phyloP scores from a whole-genome alignment of 2,797 vertebrate species.

The Triplophysa yarkandensis region DNA sequence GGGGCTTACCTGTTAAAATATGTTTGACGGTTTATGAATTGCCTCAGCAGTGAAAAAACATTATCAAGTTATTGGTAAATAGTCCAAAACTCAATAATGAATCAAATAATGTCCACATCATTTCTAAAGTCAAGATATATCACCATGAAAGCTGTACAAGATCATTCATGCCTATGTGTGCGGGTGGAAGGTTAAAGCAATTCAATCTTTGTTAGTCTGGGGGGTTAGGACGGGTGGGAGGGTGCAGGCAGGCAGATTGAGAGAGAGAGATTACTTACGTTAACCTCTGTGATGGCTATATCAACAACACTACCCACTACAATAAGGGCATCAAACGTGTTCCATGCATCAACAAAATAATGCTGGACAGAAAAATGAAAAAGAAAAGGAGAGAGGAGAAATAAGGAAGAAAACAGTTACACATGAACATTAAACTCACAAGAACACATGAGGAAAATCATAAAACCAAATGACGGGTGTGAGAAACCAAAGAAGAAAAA shows the following conservation, averaged over 20 bases:
- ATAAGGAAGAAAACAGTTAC: slow-evolving; percentile 76
- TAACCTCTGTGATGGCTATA: slow-evolving; percentile 99
- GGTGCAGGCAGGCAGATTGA: slow-evolving; percentile 80
- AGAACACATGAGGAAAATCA: slow-evolving; percentile 71
- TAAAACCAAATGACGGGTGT: slow-evolving; percentile 62
- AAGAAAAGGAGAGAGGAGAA: slow-evolving; percentile 63
- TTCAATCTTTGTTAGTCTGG: slow-evolving; percentile 61
- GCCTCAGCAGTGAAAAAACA: slow-evolving; percentile 28
- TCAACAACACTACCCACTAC: slow-evolving; percentile 99
- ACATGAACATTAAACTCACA: slow-evolving; percentile 72
- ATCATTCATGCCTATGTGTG: slow-evolving; percentile 83
- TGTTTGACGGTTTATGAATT: slow-evolving; percentile 47
- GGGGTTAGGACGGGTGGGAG: slow-evolving; percentile 59
- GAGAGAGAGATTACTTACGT: slow-evolving; percentile 95
- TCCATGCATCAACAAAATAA: slow-evolving; percentile 99
- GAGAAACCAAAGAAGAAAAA: slow-evolving; percentile 59
- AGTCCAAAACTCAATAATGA: background rate
- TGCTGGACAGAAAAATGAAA: slow-evolving; percentile 81
- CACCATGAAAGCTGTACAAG: slow-evolving; percentile 82
- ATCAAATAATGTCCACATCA: background rate
- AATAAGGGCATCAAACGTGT: slow-evolving; percentile 99
- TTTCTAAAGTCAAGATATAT: slow-evolving; percentile 65
- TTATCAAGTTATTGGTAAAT: background rate
- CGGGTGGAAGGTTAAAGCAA: slow-evolving; percentile 69
- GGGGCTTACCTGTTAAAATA: slow-evolving; percentile 33